These are phyloP conservation scores for Cyclophora punctaria DNA, from an alignment of 2,888 invertebrate species.

Conservation along the genomic window DNA sequence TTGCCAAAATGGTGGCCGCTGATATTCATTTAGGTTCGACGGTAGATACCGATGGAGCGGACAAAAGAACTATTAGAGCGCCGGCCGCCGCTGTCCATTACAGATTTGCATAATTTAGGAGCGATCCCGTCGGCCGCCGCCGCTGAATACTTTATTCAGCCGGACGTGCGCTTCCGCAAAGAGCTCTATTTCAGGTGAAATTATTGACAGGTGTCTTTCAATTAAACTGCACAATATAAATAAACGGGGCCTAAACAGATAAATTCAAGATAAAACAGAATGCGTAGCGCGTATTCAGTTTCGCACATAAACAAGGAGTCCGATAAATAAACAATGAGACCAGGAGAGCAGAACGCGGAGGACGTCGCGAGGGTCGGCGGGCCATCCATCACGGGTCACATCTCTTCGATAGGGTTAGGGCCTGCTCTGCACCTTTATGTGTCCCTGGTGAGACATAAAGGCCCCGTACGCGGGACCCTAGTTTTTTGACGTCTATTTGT, in stretches of 20 bases:
- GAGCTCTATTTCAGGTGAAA: constrained; percentile 35
- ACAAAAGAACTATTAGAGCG: constrained; percentile 48
- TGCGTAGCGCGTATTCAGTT: constrained; percentile 24
- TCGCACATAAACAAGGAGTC: constrained; percentile 65
- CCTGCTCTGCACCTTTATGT: constrained; percentile 71
- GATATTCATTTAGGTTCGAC: no score
- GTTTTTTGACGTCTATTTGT: constrained; percentile 75
- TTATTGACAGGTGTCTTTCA: constrained; percentile 61
- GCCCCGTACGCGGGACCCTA: constrained; percentile 59
- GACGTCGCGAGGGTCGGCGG: constrained; percentile 57
- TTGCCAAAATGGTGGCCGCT: no score
- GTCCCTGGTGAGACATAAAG: constrained; percentile 69
- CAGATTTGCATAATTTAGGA: constrained; percentile 66
- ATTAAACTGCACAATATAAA: constrained; percentile 28
- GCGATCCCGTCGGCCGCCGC: constrained; percentile 49
- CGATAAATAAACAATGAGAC: constrained; percentile 64
- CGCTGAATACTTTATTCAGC: constrained; percentile 61
- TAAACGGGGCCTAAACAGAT: background rate
- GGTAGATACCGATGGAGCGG: background rate
- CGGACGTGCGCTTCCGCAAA: constrained; percentile 36
- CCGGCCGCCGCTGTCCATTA: constrained; percentile 52
- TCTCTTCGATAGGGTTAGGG: constrained; percentile 73
- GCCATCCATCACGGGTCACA: constrained; percentile 72
- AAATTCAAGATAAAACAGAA: constrained; percentile 17
- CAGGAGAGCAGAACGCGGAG: constrained; percentile 51